Conservation (phyloP, 2,113 vertebrate species). For the Bubo blakistoni region DNA sequence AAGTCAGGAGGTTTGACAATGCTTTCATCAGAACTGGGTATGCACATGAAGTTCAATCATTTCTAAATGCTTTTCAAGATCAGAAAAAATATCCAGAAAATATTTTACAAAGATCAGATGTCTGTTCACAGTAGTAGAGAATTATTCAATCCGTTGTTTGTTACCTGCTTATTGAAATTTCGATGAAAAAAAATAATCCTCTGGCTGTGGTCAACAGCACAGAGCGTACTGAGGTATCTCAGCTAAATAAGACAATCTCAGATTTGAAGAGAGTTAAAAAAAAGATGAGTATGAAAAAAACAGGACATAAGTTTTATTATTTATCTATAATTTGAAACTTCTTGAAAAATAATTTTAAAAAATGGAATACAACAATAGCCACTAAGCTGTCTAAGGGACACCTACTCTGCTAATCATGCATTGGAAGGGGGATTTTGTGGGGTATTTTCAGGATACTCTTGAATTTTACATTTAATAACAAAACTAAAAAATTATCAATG, state of each 20-base stretch:
- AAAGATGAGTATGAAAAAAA: background rate
- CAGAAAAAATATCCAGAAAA: background rate
- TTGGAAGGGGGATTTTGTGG: background rate
- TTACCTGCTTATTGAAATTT: background rate
- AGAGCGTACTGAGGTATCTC: background rate
- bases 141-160: background rate
- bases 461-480: background rate
- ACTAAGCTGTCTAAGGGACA: background rate
- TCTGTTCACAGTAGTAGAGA: background rate
- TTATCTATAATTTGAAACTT: background rate
- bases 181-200: background rate
- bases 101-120: background rate
- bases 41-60: background rate
- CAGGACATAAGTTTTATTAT: background rate
- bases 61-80: background rate
- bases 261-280: background rate
- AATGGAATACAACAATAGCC: background rate
- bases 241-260: background rate
- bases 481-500: background rate
- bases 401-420: background rate
- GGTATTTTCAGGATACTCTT: background rate
- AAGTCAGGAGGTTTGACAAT: too few species aligned
- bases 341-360: background rate
- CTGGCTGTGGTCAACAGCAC: too few species aligned
- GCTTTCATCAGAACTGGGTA: background rate